Evolutionary conservation across 2,888 invertebrate species (phyloP).

Genomic region (Ephialtes manifestator): DNA sequence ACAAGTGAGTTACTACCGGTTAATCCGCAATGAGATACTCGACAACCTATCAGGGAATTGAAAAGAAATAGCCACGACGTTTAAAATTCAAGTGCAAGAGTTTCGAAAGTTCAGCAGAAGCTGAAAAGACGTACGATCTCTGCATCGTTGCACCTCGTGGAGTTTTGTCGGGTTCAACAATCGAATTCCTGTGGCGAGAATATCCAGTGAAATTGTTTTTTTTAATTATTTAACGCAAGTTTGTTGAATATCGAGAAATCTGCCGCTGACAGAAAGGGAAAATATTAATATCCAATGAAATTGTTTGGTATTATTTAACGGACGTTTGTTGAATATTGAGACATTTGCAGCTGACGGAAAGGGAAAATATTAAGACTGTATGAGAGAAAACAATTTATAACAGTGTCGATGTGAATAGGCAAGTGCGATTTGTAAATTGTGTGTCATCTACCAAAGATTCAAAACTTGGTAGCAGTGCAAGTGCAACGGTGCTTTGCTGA

Average conservation of each 20-base stretch:
- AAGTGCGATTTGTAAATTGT: constrained; percentile 8
- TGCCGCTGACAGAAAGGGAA: not conserved
- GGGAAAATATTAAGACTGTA: not conserved
- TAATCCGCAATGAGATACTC: not conserved
- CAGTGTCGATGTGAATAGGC: not conserved
- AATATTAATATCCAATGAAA: constrained; percentile 10
- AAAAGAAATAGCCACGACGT: no score
- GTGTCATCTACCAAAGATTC: not conserved
- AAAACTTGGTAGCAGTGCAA: constrained; percentile 18
- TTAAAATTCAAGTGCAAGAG: not conserved
- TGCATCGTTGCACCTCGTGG: constrained; percentile 10
- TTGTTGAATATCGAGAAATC: not conserved
- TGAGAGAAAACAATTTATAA: not conserved
- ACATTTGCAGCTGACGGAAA: not conserved
- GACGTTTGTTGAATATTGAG: not conserved
- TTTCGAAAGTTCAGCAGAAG: constrained; percentile 15
- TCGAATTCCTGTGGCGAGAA: not conserved
- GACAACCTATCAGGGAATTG: not conserved
- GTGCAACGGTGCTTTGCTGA: constrained; percentile 10
- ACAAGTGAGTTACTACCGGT: constrained; percentile 14
- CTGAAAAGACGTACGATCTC: constrained; percentile 11
- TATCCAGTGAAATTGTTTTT: constrained; percentile 22
- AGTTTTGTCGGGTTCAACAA: constrained; percentile 4
- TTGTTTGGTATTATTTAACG: constrained; percentile 1
- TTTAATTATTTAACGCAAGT: not conserved